Conservation (phyloP, 2,113 vertebrate species). For the Paralichthys olivaceus region DNA sequence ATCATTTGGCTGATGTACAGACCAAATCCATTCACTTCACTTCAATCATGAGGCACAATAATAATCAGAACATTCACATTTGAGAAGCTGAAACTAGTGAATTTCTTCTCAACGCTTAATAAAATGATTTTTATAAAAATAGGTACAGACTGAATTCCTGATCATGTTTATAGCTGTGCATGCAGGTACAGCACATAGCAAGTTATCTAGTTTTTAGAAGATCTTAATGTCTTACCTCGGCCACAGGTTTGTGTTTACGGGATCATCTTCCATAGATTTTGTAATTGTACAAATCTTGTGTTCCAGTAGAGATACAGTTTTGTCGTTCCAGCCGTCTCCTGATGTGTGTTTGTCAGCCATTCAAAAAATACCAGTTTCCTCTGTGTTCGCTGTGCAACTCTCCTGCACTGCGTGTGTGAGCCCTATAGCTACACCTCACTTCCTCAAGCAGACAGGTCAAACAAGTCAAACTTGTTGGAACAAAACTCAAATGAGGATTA, state of each 20-base stretch:
- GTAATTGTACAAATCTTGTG: background rate
- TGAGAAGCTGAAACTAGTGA: too few relatives aligned
- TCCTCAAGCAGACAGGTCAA: constrained; percentile 3
- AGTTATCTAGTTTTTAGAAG: too few relatives aligned
- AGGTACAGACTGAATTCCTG: too few relatives aligned
- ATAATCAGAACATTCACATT: too few relatives aligned
- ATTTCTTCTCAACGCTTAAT: too few relatives aligned
- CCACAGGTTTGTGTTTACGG: constrained; percentile 54
- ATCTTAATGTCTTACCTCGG: constrained; percentile 71
- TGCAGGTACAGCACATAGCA: too few relatives aligned
- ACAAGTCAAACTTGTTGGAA: constrained; percentile 62
- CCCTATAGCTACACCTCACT: background rate
- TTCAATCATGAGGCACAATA: too few relatives aligned
- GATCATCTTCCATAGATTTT: background rate
- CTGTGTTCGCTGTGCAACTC: too few relatives aligned
- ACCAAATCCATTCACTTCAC: too few relatives aligned
- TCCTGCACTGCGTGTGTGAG: background rate
- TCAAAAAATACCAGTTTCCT: background rate
- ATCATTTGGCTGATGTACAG: too few relatives aligned
- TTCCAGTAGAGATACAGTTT: background rate
- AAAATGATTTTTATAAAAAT: too few relatives aligned
- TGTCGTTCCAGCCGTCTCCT: background rate
- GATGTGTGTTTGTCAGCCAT: constrained; percentile 54
- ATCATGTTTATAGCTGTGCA: too few relatives aligned
- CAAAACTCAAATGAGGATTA: background rate